Evolutionary conservation across 1,140 invertebrate species (phyloP).

Genomic region (Brachionus paranguensis): DNA sequence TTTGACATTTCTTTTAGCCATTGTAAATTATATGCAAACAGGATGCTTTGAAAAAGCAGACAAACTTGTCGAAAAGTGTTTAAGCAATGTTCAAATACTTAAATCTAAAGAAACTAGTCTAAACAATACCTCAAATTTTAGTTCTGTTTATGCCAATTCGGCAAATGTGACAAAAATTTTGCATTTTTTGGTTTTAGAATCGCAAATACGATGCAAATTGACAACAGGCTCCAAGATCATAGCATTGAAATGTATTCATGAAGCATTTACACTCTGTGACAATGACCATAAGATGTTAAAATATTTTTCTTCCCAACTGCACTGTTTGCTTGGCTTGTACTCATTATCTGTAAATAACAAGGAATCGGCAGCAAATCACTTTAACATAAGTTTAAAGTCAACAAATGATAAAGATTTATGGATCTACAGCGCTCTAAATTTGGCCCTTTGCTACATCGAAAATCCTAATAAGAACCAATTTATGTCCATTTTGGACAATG

Average conservation of each 20-base stretch:
- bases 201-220: background rate
- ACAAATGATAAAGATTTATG: constrained; percentile 11
- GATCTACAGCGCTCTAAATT: background rate
- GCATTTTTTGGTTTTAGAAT: background rate
- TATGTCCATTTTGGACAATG: constrained; percentile 15
- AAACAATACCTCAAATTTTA: background rate
- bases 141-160: background rate
- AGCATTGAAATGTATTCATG: background rate
- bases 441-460: constrained; percentile 19
- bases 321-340: constrained; percentile 25
- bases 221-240: background rate
- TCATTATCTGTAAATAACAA: background rate
- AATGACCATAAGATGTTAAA: background rate
- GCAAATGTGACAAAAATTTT: background rate
- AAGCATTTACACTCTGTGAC: background rate
- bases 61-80: background rate
- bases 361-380: background rate
- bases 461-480: constrained; percentile 21
- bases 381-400: constrained; percentile 4
- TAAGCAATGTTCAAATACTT: constrained; percentile 14
- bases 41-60: constrained; percentile 7
- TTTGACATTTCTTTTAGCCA: constrained; percentile 14
- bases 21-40: constrained; percentile 11
- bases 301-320: background rate
- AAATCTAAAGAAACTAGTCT: background rate